Conservation (phyloP, 2,113 vertebrate species). For the Mixornis gularis region DNA sequence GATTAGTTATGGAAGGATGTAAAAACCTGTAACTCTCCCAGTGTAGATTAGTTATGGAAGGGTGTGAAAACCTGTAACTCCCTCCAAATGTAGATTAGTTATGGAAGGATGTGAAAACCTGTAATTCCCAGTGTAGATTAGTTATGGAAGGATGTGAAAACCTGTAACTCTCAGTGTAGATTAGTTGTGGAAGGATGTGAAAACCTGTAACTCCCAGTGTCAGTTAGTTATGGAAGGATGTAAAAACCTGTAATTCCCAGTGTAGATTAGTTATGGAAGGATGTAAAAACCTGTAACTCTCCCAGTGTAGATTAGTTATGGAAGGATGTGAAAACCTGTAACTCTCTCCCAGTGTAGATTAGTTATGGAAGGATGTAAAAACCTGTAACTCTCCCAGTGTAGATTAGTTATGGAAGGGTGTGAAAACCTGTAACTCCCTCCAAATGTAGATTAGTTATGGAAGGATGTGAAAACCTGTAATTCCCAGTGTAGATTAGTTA, state of each 20-base stretch:
- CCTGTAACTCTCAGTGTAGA: too few relatives aligned
- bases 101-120: not conserved
- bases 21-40: too few relatives aligned
- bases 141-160: not conserved
- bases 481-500: not conserved
- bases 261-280: not conserved
- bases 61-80: not conserved
- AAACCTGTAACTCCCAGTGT: not conserved
- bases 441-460: not conserved
- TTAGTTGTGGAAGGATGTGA: not conserved
- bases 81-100: too few relatives aligned
- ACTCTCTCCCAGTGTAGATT: not conserved
- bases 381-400: too few relatives aligned
- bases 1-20: not conserved
- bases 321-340: not conserved
- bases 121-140: not conserved
- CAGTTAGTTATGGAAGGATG: not conserved
- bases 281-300: not conserved
- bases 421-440: not conserved
- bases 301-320: not conserved
- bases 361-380: not conserved
- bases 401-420: not conserved
- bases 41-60: not conserved
- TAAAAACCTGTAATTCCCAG: not conserved
- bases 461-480: not conserved